Evolutionary conservation across 2,113 vertebrate species (phyloP), one percentile per base, ranked within the genome.

Genomic region (Chlorodrepanis virens): DNA sequence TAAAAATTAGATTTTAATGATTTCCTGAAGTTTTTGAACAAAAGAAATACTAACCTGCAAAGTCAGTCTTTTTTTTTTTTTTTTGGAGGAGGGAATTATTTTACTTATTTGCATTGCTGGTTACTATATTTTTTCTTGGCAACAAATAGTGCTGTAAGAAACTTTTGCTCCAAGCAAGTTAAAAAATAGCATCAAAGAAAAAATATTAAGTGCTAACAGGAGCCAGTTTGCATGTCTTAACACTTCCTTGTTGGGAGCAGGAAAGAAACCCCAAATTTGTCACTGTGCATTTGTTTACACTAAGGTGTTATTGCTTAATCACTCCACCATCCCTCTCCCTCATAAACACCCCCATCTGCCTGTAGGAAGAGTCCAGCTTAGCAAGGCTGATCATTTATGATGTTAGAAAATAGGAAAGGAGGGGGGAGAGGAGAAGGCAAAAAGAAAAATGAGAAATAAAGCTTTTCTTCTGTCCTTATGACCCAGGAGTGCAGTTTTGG

Each of bases 231-330:
- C 74, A 33, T 95, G 50, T 75, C 52, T 78, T 96, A 75, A 56
- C 65, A 75, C 68, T 74, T 91, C 19, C n/a, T 80, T 81, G 39
- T 63, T 90, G 60, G 37, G 37, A 84, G n/a, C 45, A 78, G 69
- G 68, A 96, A 86, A 74, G 56, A 93, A 83, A 80, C 90, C 47
- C 54, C 50, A 60, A 83, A 68, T 92, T 83, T 92, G 63, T 80
- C 25, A 18, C 39, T 52, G 45, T 90, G 76, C 88, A 71, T 92
- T 92, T 96, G 86, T 90, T 95, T 90, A 63, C 52, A 28, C n/a
- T 54, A 44, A 53, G 0, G 4, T 95, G 72, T 89, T 94, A 68
- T 29, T 93, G 63, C 71, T 88, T 91, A 44, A 92, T 88, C 63
- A 47, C 7, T 67, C 15, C 71, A 44, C 71, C 33, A 31, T 35